Evolutionary conservation across 2,888 invertebrate genomes (phyloP), one percentile per base, ranked within the genome.

Genomic region (Drosophila prostipennis): DNA sequence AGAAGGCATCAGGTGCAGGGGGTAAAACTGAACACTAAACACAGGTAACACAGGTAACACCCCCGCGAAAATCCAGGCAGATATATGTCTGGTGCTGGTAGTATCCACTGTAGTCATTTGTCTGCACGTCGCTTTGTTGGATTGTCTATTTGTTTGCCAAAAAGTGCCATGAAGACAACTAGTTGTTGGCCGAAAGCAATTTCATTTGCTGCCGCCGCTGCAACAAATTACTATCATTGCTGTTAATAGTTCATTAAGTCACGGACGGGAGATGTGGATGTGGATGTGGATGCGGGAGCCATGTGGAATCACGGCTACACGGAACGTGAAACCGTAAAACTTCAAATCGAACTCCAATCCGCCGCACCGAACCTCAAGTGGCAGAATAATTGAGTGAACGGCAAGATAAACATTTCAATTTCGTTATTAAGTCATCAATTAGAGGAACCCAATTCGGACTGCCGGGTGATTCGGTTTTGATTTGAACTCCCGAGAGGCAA

Each of bases 371-470:
- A 60, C 73, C 57, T 54, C 79, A 84, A 85, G 87, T 85, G 87
- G 84, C 84, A 85, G 87, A 85, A 85, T 87, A 85, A 85, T 85
- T 87, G 87, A 85, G 87, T 87, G 84, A 85, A 87, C 72, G 84
- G 80, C 76, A 76, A 77, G 79, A 87, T 84, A 87, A 87, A 87
- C 84, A 85, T 78, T 85, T 85, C 87, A 87, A 87, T 85, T 84
- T 79, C 74, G 80, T 78, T 85, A 85, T 85, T 87, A 85, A 85
- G 84, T 74, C 84, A 85, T 85, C 84, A 87, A 85, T 85, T 85
- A 85, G 74, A 46, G 55, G 60, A 72, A 23, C 60, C 55, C 60
- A 72, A 49, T 67, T 69, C 59, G 42, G 55, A 71, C 49, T 56
- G 46, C 39, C 19, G 51, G 40, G 29, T 36, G 39, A 49, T 40